A percentile compares a stretch with the other conserved stretches of the same genome.
Conservation (phyloP, 1,140 invertebrate species). For the Leptinotarsa lineolata region DNA sequence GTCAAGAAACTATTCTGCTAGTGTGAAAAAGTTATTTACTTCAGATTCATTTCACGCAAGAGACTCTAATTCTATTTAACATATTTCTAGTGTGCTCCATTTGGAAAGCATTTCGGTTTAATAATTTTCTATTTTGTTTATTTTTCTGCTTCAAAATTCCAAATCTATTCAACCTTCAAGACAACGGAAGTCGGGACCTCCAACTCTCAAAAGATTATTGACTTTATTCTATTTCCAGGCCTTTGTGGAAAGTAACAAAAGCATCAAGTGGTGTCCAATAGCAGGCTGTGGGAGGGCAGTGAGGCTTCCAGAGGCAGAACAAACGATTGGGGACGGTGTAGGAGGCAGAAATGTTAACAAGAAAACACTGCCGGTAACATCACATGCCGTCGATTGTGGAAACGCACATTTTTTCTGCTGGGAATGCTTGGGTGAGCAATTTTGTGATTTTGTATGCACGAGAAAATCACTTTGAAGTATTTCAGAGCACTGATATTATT, state of each 20-base stretch:
- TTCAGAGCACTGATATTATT: background rate
- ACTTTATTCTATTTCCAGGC: conserved; percentile 57
- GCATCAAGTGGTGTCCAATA: conserved; percentile 76
- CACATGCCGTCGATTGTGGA: conserved; percentile 74
- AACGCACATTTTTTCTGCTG: conserved; percentile 77
- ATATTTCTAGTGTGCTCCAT: too few relatives aligned
- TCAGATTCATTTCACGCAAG: too few relatives aligned
- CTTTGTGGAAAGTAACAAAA: conserved; percentile 75
- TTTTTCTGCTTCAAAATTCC: too few relatives aligned
- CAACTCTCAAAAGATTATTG: background rate
- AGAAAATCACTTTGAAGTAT: too few relatives aligned
- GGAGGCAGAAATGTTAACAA: conserved; percentile 44
- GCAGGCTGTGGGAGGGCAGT: conserved; percentile 73
- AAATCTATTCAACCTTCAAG: too few relatives aligned
- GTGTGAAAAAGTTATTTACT: too few relatives aligned
- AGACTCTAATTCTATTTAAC: too few relatives aligned
- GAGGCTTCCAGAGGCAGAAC: conserved; percentile 65
- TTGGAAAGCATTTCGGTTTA: too few relatives aligned
- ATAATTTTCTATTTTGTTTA: too few relatives aligned
- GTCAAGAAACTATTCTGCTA: too few relatives aligned
- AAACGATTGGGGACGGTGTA: conserved; percentile 33
- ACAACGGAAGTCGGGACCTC: too few relatives aligned
- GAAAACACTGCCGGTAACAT: conserved; percentile 57
- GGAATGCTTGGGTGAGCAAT: conserved; percentile 58
- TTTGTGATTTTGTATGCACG: background rate